Percentiles rank a stretch among this genome's conserved stretches.
Evolutionary conservation across 2,113 vertebrate genomes (phyloP).

Genomic region (Sylvilagus bachmani): DNA sequence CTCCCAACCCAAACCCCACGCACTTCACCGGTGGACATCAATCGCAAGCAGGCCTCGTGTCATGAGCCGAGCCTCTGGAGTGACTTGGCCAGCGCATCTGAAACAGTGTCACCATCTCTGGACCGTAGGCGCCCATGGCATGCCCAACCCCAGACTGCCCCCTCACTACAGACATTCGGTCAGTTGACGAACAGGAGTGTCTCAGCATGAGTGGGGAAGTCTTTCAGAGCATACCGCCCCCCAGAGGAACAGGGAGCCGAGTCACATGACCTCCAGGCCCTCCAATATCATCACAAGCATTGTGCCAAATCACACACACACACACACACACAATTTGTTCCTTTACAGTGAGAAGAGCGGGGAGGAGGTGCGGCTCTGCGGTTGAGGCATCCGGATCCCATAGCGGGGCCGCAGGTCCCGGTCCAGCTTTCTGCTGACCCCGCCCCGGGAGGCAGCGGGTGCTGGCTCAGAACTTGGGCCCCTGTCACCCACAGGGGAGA

Average conservation of each 20-base stretch:
- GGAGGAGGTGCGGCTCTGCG: no score
- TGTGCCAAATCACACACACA: background rate
- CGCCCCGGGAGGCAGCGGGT: no score
- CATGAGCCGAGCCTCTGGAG: background rate
- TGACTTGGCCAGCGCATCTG: background rate
- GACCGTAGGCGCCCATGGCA: background rate
- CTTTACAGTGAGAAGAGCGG: background rate
- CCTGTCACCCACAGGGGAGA: no score
- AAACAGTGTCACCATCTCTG: background rate
- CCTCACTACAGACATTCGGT: background rate
- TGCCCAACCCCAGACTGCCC: background rate
- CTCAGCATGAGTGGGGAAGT: background rate
- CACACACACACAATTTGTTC: no score
- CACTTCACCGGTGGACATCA: background rate
- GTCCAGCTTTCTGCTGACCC: no score
- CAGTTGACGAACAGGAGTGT: rapidly evolving
- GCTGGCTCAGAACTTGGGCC: no score
- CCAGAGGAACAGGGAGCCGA: background rate
- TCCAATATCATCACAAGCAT: background rate
- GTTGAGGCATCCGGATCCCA: no score
- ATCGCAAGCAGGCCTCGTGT: no score
- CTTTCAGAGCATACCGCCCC: background rate
- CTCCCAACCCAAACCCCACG: background rate
- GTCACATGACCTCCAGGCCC: background rate
- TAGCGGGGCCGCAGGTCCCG: no score